Evolutionary conservation across 2,888 invertebrate genomes (phyloP), one percentile per base, ranked within the genome.

Genomic region (Metacarcinus magister): DNA sequence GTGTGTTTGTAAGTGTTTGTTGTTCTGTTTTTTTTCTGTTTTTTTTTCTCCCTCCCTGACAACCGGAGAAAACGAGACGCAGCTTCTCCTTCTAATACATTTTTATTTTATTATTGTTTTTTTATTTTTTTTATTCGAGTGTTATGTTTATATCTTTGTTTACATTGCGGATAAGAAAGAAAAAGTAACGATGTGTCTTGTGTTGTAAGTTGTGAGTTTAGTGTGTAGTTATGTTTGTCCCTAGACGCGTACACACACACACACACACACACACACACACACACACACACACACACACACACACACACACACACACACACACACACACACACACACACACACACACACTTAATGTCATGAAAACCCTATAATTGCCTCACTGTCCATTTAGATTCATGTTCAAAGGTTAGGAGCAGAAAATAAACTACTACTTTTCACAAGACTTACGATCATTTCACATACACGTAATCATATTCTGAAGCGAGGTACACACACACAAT

Each of bases 221-320:
- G 67, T 67, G 67, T 67, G 4, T 67, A n/a, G 67, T n/a, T 67
- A n/a, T 67, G 23, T 67, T 67, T 67, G n/a, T n/a, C 2, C 28
- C 28, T n/a, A 82, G 23, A 94, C 28, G 48, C 16, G 7, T 2
- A 82, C 28, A 94, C 46, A 82, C 28, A 94, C 46, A 94, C 46
- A 94, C 46, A 89, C 60, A 54, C 60, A 54, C 43, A 46, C 67
- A 90, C 48, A 89, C 54, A 95, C 28, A 94, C 32, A 90, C 13
- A 90, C n/a, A 95, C 60, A 91, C 60, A 93, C 75, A 60, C 75
- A 75, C 8, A 43, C 43, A 93, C 67, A 32, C 48, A 67, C 32
- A 93, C 54, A 67, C 28, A 10, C 19, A 10, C 23, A 32, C 32
- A 48, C 13, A 43, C 44, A 23, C 92, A 92, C 28, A 23, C 91